Evolutionary conservation across 2,113 vertebrate species (phyloP), one percentile per base, ranked within the genome.

Genomic region (Jaculus jaculus): DNA sequence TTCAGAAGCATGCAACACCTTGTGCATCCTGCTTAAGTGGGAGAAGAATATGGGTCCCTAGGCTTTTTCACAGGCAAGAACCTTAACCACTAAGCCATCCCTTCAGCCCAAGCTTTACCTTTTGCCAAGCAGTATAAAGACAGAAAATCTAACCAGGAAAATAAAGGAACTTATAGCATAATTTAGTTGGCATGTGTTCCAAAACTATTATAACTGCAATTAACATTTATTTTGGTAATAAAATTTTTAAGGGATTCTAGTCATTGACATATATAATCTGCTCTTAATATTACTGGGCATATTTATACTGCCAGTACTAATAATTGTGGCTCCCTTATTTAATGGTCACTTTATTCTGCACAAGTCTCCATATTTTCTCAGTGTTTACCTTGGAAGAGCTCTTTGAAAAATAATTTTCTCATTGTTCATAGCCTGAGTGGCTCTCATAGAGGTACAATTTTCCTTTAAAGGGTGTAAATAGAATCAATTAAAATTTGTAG

Each of bases 371-470:
- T 28, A 90, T 93, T 68, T 90, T 92, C 84, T 92, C 60, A 94
- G 89, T 54, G 72, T 42, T 77, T 77, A 85, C 16, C 80, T 94
- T 90, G 32, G n/a, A 80, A 96, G 9, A 78, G 17, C 68, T 80
- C 54, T 93, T 79, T 72, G 75, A 72, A 92, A 96, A 93, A 93
- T 83, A 88, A 88, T 84, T 92, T 82, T 86, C 11, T 92, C 71
- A 78, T 69, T 80, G 92, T 92, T 72, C 68, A 26, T 92, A 90
- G 23, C 28, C 37, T 72, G 89, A 89, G 42, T 92, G 63, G 92
- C n/a, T 77, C 71, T 93, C 54, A 60, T 7, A 51, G 79, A 89
- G 26, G 24, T 92, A n/a, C 12, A 80, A 81, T 12, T 73, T 92
- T 84, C 60, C 85, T 80, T 73, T 7, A 73, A 79, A 58, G 12